These are phyloP conservation scores for Anadara kagoshimensis DNA, from an alignment of 1,140 invertebrate species.

Conservation along the genomic window DNA sequence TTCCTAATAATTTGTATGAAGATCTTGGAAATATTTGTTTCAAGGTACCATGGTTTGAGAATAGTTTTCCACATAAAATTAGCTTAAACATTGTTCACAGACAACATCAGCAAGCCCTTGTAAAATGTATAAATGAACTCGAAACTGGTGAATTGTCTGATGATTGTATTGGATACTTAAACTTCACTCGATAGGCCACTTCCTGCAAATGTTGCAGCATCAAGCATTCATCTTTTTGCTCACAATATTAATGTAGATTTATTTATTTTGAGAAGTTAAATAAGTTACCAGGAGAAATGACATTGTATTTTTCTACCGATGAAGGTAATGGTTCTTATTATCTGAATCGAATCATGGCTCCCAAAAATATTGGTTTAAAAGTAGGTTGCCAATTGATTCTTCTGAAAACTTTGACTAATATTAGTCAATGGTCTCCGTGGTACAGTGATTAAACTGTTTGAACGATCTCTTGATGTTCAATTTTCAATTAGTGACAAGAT, in stretches of 20 bases:
- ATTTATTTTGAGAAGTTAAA: constrained; percentile 16
- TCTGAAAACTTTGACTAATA: constrained; percentile 13
- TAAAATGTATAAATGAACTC: constrained; percentile 25
- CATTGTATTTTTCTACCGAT: not conserved
- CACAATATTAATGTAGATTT: constrained; percentile 30
- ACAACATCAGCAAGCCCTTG: too few relatives aligned
- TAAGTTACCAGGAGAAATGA: not conserved
- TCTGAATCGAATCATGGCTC: constrained; percentile 4
- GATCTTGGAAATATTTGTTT: constrained; percentile 29
- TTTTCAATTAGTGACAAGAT: constrained; percentile 6
- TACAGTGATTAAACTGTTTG: constrained; percentile 13
- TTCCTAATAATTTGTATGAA: not conserved
- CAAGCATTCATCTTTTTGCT: constrained; percentile 24
- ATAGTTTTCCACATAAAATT: constrained; percentile 15
- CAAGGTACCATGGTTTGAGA: constrained; percentile 4
- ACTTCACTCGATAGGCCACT: constrained; percentile 11
- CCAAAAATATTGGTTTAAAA: constrained; percentile 17
- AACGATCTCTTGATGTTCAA: constrained; percentile 24
- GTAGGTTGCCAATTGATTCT: constrained; percentile 20
- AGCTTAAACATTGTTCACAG: constrained; percentile 10
- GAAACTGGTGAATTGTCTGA: constrained; percentile 9
- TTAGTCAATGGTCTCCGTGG: constrained; percentile 37
- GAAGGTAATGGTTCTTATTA: not conserved
- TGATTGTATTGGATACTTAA: constrained; percentile 11
- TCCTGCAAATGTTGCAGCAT: not conserved